Percentiles rank a stretch among this genome's conserved stretches.
phyloP scores from a whole-genome alignment of 2,797 vertebrate species.

The Pagetopsis macropterus region DNA sequence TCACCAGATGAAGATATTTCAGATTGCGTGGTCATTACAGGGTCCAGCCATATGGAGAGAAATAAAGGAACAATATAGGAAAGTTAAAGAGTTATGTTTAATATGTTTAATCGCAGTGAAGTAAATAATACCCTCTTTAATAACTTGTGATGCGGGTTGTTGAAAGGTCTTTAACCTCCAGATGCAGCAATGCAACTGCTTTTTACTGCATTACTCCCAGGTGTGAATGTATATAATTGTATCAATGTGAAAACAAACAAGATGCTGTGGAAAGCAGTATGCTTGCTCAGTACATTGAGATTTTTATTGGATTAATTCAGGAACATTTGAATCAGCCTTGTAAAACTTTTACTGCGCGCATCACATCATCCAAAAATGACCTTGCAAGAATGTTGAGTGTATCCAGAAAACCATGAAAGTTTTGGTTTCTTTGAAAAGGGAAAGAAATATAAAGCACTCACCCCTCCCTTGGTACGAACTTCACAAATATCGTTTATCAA shows the following conservation, averaged over 20 bases:
- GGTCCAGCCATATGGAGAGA: neutral
- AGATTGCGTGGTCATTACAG: neutral
- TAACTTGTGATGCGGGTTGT: conserved; percentile 31
- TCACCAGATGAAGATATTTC: neutral
- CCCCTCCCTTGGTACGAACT: conserved; percentile 28
- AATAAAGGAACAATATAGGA: neutral
- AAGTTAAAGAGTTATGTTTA: neutral
- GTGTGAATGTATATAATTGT: conserved; percentile 37
- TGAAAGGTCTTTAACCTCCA: conserved; percentile 41
- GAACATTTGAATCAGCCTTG: conserved; percentile 38
- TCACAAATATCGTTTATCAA: conserved; percentile 51
- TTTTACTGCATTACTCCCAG: conserved; percentile 40
- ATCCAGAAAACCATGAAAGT: conserved; percentile 52
- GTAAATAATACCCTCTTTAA: conserved; percentile 19
- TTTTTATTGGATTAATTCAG: conserved; percentile 41
- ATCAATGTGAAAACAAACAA: conserved; percentile 19
- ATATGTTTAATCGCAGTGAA: neutral
- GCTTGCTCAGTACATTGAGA: conserved; percentile 12
- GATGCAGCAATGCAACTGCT: conserved; percentile 25
- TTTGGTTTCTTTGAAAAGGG: conserved; percentile 30
- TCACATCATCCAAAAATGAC: conserved; percentile 53
- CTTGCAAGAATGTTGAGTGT: conserved; percentile 43
- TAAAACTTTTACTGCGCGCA: conserved; percentile 47
- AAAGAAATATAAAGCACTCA: conserved; percentile 38
- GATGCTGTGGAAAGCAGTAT: conserved; percentile 30